Base-by-base conservation (phyloP, 2,888 invertebrate species). In the Eilema depressum region DNA sequence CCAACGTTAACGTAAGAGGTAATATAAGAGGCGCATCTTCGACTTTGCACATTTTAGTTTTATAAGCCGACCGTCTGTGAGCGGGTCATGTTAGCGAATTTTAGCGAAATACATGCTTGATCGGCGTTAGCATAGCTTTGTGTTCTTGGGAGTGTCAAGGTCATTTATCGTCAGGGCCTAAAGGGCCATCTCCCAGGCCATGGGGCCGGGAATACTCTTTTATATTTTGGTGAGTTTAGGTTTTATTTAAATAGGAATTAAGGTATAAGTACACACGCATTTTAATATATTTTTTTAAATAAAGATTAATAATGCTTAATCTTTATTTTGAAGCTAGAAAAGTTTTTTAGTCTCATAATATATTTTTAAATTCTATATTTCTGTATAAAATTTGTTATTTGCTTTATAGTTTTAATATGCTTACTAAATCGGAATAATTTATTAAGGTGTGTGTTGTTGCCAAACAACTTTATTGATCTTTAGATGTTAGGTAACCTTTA, bases 21-120 rank as follows among this genome's bases (percentile, higher is more conserved):
- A 91, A 94, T 95, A 95, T 95, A 95, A 95, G 95, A 94, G 91
- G 92, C 93, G 92, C 95, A 95, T 95, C 95, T 94, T 94, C 86
- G 91, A 90, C 88, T 95, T 94, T 94, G 94, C 93, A 95, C 94
- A 95, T 90, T 92, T 95, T 93, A 95, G 94, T 95, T 90, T 90
- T 89, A 91, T 91, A 93, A 93, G 92, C 88, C 91, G 92, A 86
- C 89, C 92, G 93, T 89, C 80, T 86, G 91, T 85, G 93, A 90
- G 92, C 93, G 93, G 92, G 92, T 87, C 91, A 92, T 92, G 93
- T 92, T 91, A 85, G 92, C 91, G 88, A 91, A 90, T 89, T 91
- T 89, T 85, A 88, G 83, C 89, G 84, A 83, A 84, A 81, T 80
- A 85, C 79, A 88, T 87, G 90, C 87, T 89, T 88, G 87, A 88